These are phyloP conservation scores for Atlantisia rogersi DNA, from an alignment of 2,113 vertebrate genomes.

Conservation along the genomic window DNA sequence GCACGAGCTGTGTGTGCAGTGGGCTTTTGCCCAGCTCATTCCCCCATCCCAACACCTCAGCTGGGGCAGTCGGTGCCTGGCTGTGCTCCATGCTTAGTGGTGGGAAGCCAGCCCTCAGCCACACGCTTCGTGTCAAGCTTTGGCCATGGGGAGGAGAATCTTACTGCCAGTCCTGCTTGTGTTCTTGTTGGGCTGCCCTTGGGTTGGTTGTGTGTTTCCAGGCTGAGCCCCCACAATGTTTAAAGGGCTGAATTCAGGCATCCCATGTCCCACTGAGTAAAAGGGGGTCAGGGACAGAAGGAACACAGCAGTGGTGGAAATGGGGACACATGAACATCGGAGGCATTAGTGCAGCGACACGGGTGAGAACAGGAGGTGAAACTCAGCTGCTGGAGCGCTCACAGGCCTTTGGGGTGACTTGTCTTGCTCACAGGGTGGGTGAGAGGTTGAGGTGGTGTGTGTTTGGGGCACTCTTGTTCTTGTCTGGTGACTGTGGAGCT, in stretches of 20 bases:
- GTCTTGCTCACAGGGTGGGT: background rate
- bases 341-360: background rate
- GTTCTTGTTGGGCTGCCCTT: background rate
- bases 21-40: background rate
- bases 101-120: background rate
- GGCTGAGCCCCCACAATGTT: background rate
- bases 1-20: background rate
- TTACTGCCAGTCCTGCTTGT: background rate
- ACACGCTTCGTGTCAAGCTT: accelerated
- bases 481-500: background rate
- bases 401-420: background rate
- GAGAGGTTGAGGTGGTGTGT: background rate
- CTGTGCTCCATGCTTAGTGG: background rate
- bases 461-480: background rate
- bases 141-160: background rate
- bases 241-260: background rate
- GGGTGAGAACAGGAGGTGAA: background rate
- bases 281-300: background rate
- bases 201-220: background rate
- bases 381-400: background rate
- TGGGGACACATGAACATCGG: background rate
- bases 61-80: accelerated
- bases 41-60: background rate
- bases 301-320: background rate
- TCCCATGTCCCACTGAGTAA: background rate